Evolutionary conservation across 2,797 vertebrate species (phyloP).

Genomic region (Acanthopagrus latus): DNA sequence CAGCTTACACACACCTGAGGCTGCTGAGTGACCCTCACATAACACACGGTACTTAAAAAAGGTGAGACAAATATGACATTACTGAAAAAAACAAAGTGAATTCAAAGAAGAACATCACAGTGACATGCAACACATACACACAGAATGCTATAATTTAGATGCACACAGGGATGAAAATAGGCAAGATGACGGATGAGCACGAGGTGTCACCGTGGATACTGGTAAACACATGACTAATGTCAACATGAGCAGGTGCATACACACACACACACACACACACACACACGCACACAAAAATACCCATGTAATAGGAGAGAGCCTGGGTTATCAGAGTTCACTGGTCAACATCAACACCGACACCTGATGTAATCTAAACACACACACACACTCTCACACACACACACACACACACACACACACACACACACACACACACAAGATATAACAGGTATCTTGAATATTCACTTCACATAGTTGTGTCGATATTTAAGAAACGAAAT

Average conservation of each 20-base stretch:
- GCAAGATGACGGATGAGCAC: conserved; percentile 12
- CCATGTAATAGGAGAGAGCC: background rate
- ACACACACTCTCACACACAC: background rate
- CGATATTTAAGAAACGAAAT: background rate
- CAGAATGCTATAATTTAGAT: conserved; percentile 10
- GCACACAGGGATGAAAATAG: conserved; percentile 9
- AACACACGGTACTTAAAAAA: background rate
- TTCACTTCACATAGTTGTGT: background rate
- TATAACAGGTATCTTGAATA: background rate
- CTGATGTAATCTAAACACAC: background rate
- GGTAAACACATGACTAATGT: conserved; percentile 44
- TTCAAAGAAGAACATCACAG: background rate
- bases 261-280: conserved; percentile 1
- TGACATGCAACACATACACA: background rate
- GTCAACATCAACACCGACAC: conserved; percentile 24
- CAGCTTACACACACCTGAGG: background rate
- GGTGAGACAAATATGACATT: too few relatives aligned
- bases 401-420: too few relatives aligned
- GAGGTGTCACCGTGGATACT: conserved; percentile 25
- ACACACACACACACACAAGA: too few relatives aligned
- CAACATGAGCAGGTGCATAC: conserved; percentile 34
- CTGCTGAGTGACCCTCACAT: background rate
- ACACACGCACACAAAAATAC: background rate
- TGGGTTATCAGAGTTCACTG: conserved; percentile 1
- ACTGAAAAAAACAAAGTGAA: background rate